phyloP scores from a whole-genome alignment of 2,888 invertebrate species.

The Drosophila emarginata region DNA sequence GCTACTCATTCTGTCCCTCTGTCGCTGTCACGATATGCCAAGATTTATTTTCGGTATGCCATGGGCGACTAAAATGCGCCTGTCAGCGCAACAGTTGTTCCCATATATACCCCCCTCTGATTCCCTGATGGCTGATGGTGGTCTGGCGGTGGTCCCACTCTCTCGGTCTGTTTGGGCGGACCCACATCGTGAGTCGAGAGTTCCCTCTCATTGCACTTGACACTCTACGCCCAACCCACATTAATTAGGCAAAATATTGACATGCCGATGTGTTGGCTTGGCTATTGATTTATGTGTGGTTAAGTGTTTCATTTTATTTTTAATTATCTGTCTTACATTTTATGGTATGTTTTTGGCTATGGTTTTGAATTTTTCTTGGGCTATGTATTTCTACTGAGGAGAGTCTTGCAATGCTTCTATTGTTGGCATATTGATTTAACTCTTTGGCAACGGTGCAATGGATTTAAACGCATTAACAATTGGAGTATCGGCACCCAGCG shows the following conservation, averaged over 20 bases:
- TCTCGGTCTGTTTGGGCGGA: conserved; percentile 26
- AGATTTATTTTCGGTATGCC: conserved; percentile 76
- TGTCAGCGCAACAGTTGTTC: conserved; percentile 73
- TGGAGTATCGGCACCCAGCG: conserved; percentile 57
- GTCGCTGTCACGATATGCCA: conserved; percentile 58
- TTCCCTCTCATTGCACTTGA: conserved; percentile 63
- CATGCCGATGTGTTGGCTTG: conserved; percentile 56
- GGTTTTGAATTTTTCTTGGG: conserved; percentile 4
- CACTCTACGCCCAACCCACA: conserved; percentile 62
- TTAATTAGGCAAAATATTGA: conserved; percentile 75
- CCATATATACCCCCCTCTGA: conserved; percentile 59
- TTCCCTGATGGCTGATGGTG: background rate
- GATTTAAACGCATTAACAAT: conserved; percentile 40
- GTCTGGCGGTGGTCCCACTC: conserved; percentile 60
- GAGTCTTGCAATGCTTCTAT: background rate
- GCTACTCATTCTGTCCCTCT: conserved; percentile 14
- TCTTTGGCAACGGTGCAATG: conserved; percentile 21
- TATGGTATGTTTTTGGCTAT: conserved; percentile 4
- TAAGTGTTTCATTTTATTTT: conserved; percentile 39
- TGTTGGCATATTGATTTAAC: background rate
- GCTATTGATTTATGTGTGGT: conserved; percentile 56
- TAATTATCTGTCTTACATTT: conserved; percentile 27
- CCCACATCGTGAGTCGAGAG: conserved; percentile 43
- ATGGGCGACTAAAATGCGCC: conserved; percentile 68
- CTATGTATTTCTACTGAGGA: background rate